Conservation (phyloP, 2,888 invertebrate genomes). For the Epistrophella euchroma region DNA sequence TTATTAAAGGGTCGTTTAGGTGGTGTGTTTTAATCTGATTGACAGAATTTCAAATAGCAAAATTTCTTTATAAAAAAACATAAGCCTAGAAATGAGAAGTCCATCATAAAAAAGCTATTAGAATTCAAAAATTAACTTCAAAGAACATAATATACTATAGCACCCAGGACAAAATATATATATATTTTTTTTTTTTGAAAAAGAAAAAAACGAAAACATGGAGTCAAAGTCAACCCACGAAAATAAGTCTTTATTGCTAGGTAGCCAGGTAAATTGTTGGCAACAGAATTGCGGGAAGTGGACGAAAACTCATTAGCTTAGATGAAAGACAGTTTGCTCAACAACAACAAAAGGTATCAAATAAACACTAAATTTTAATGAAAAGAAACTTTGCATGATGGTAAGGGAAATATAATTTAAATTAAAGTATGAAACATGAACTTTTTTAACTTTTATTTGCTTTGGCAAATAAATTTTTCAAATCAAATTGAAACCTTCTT, state of each 20-base stretch:
- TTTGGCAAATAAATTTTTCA: slow-evolving; percentile 17
- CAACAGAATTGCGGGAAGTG: slow-evolving; percentile 27
- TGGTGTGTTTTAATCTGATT: slow-evolving; percentile 50
- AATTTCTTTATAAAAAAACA: slow-evolving; percentile 28
- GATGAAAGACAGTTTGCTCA: slow-evolving; percentile 65
- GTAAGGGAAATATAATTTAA: slow-evolving; percentile 12
- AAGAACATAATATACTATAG: slow-evolving; percentile 71
- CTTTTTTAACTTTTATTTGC: slow-evolving; percentile 27
- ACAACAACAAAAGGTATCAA: slow-evolving; percentile 49
- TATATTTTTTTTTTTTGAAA: slow-evolving; percentile 36
- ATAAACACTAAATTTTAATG: slow-evolving; percentile 66
- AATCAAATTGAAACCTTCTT: slow-evolving; percentile 13
- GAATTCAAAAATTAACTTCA: slow-evolving; percentile 72
- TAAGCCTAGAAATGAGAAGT: slow-evolving; percentile 22
- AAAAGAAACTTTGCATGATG: slow-evolving; percentile 15
- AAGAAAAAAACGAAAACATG: background rate
- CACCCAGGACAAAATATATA: slow-evolving; percentile 49
- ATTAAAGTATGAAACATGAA: slow-evolving; percentile 14
- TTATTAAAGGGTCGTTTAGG: slow-evolving; percentile 63
- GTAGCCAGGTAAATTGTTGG: slow-evolving; percentile 68
- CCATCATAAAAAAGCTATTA: slow-evolving; percentile 55
- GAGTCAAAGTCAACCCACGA: slow-evolving; percentile 45
- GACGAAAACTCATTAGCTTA: slow-evolving; percentile 69
- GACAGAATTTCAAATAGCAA: slow-evolving; percentile 45
- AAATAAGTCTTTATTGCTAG: slow-evolving; percentile 73